A percentile compares a stretch with the other conserved stretches of the same genome.
phyloP scores from a whole-genome alignment of 2,797 vertebrate species.

The Allobates femoralis region DNA sequence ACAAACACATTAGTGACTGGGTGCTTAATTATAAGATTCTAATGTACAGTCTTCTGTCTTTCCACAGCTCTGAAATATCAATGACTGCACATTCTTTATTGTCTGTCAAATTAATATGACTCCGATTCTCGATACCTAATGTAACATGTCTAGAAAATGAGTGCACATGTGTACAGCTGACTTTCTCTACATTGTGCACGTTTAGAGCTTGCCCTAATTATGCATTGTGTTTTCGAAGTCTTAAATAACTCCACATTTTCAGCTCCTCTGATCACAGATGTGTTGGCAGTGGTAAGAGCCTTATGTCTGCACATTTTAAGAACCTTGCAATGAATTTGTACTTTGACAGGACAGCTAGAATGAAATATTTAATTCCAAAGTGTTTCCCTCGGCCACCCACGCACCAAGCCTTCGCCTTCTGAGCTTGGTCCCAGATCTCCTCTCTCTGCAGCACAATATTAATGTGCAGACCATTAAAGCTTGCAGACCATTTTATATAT shows the following conservation, averaged over 20 bases:
- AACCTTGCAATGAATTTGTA: not conserved
- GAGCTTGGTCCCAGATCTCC: conserved; percentile 31
- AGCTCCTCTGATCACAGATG: not conserved
- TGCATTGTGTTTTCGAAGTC: not conserved
- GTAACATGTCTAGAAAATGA: not conserved
- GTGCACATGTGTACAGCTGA: not conserved
- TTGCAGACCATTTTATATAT: not conserved
- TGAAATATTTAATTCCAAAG: conserved; percentile 49
- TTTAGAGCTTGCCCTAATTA: not conserved
- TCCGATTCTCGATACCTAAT: not conserved
- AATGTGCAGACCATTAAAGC: conserved; percentile 4
- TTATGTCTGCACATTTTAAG: not conserved
- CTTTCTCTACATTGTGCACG: not conserved
- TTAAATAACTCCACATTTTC: not conserved
- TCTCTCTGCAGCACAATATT: not conserved
- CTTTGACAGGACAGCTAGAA: conserved; percentile 12
- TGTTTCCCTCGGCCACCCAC: conserved; percentile 52
- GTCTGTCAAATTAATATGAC: not conserved
- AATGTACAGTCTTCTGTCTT: not conserved
- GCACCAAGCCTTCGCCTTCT: conserved; percentile 43
- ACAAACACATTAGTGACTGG: not conserved
- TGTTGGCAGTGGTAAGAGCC: not conserved
- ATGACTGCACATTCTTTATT: not conserved
- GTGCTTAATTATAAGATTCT: not conserved
- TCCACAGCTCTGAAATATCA: not conserved